Evolutionary conservation across 2,113 vertebrate genomes (phyloP), one percentile per base, ranked within the genome.

Genomic region (Corydoras maculifer): DNA sequence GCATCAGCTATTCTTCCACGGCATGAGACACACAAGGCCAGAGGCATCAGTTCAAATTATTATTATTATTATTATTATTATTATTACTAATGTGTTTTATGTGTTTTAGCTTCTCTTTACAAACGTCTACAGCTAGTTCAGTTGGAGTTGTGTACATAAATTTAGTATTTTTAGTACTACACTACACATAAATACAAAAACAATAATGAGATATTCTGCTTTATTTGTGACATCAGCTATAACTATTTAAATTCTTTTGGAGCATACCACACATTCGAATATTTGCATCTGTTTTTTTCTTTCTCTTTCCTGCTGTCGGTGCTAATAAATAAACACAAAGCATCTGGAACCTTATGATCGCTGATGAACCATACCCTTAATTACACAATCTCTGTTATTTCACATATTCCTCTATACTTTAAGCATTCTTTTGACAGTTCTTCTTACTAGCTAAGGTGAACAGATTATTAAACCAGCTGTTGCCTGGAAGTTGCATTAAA

Each of bases 401-500:
- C 62, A 60, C 58, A 31, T 31, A 60, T 18, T 50, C 25, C 12
- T 60, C 35, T 50, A 60, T 9, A 0, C 13, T 3, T 15, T 15
- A n/a, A 7, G 5, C 12, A n/a, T n/a, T 57, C 6, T n/a, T 57
- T 57, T n/a, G 14, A 7, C 13, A 7, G 15, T 57, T 15, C 6
- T 57, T n/a, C 7, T 57, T 15, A 4, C 6, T 12, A 14, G 51
- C 13, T 10, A 53, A 14, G 9, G 51, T 53, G 51, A 12, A n/a
- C 14, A n/a, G 13, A 57, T 60, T 60, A 1, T 51, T 60, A 51
- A 60, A 69, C 50, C 68, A 69, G 35, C 58, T 69, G 68, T 59
- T 51, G 3, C n/a, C 67, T 69, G 68, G 58, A 50, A 59, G 55
- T 35, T 49, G 31, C 66, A 68, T 59, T 68, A 68, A 35, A 25